Percentiles rank a stretch among this genome's conserved stretches.
These are phyloP conservation scores for Diplosoma virens DNA, from an alignment of 23 tunicate species.

Conservation along the genomic window DNA sequence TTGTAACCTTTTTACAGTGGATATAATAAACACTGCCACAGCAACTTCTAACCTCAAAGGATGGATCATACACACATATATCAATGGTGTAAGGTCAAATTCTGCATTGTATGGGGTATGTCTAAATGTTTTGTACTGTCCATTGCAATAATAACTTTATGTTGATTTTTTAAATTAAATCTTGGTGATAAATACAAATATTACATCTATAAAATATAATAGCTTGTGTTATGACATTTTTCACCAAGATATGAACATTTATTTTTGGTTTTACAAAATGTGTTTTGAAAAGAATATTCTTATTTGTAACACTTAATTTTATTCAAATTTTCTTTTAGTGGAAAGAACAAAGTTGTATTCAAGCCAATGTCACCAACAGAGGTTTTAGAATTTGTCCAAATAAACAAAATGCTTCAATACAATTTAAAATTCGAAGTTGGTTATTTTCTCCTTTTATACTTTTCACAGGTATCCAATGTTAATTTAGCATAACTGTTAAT, in stretches of 20 bases:
- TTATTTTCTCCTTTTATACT: constrained; percentile 35
- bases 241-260: too few relatives aligned
- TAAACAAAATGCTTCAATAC: background rate
- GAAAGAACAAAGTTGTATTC: constrained; percentile 56
- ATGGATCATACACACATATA: constrained; percentile 24
- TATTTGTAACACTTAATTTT: too few relatives aligned
- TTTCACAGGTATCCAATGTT: constrained; percentile 48
- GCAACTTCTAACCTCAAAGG: constrained; percentile 38
- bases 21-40: constrained; percentile 36
- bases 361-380: constrained; percentile 28
- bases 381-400: constrained; percentile 67
- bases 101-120: constrained; percentile 14
- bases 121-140: background rate
- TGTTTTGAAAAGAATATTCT: too few relatives aligned
- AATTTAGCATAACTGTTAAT: too few relatives aligned
- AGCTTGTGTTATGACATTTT: too few relatives aligned
- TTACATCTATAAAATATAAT: too few relatives aligned
- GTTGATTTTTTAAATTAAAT: too few relatives aligned
- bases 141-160: background rate
- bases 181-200: too few relatives aligned
- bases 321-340: too few relatives aligned
- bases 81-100: background rate
- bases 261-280: too few relatives aligned
- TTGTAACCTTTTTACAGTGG: constrained; percentile 18
- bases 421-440: constrained; percentile 45